Conservation (phyloP, 2,797 vertebrate species). For the Chelmon rostratus region DNA sequence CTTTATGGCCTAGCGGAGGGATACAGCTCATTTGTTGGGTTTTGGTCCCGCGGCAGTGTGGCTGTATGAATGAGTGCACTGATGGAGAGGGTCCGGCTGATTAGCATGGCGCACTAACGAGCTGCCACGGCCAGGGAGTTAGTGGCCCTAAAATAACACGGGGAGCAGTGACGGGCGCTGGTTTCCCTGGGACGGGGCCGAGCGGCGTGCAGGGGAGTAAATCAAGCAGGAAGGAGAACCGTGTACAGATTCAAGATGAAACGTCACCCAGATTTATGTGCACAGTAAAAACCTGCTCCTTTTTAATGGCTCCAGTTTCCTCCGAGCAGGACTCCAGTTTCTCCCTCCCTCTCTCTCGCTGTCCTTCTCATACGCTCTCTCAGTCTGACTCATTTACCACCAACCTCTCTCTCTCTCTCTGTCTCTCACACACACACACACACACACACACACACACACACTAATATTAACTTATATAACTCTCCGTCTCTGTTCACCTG, state of each 20-base stretch:
- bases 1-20: slow-evolving; percentile 65
- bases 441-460: slow-evolving; percentile 9
- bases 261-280: slow-evolving; percentile 86
- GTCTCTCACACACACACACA: background rate
- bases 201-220: slow-evolving; percentile 74
- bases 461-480: background rate
- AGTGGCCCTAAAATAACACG: slow-evolving; percentile 77
- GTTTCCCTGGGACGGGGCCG: slow-evolving; percentile 58
- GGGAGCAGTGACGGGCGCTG: slow-evolving; percentile 41
- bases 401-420: slow-evolving; percentile 4
- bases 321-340: slow-evolving; percentile 72
- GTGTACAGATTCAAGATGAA: slow-evolving; percentile 85
- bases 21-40: slow-evolving; percentile 74
- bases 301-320: slow-evolving; percentile 84
- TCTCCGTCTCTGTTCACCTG: background rate
- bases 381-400: slow-evolving; percentile 22
- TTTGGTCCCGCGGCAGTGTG: slow-evolving; percentile 60
- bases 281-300: slow-evolving; percentile 82
- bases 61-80: slow-evolving; percentile 75
- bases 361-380: slow-evolving; percentile 34
- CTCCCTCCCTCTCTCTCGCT: slow-evolving; percentile 59
- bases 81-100: slow-evolving; percentile 70
- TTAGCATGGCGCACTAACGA: slow-evolving; percentile 82
- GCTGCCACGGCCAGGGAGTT: slow-evolving; percentile 63
- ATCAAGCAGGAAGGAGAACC: slow-evolving; percentile 84